A percentile compares a stretch with the other conserved stretches of the same genome.
Conservation (phyloP, 1,140 invertebrate species). For the Cotesia chilonis region DNA sequence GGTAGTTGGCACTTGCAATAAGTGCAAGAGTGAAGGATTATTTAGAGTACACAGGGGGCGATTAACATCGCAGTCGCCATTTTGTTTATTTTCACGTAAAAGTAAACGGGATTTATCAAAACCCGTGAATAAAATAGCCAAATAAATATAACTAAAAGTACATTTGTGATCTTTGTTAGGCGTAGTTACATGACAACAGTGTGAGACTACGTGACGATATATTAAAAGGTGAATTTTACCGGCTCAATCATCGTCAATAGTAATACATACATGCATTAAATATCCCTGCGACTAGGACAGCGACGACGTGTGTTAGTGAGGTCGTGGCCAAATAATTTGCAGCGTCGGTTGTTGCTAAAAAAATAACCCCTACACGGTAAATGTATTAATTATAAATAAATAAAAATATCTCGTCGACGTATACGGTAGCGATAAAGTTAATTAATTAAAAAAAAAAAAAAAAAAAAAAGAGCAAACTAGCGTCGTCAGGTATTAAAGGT, state of each 20-base stretch:
- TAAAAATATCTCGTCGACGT: background rate
- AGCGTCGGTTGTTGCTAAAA: background rate
- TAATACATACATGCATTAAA: background rate
- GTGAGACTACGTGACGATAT: background rate
- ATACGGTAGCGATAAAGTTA: background rate
- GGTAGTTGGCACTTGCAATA: no score
- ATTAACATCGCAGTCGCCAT: constrained; percentile 17
- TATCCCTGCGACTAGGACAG: background rate
- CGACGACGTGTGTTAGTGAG: constrained; percentile 3
- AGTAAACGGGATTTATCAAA: constrained; percentile 7
- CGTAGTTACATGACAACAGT: background rate
- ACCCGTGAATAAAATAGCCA: constrained; percentile 1
- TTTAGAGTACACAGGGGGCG: background rate
- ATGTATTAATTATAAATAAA: background rate
- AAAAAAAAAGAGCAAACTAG: background rate
- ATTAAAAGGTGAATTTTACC: background rate
- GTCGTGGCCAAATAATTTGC: constrained; percentile 2
- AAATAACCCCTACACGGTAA: background rate
- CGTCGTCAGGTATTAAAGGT: background rate
- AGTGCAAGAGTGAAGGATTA: no score
- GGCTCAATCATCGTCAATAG: background rate
- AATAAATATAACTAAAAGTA: background rate
- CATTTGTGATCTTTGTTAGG: background rate
- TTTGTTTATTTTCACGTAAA: constrained; percentile 27
- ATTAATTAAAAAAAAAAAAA: background rate